Conservation (phyloP, 2,113 vertebrate genomes). For the Atrichornis clamosus region DNA sequence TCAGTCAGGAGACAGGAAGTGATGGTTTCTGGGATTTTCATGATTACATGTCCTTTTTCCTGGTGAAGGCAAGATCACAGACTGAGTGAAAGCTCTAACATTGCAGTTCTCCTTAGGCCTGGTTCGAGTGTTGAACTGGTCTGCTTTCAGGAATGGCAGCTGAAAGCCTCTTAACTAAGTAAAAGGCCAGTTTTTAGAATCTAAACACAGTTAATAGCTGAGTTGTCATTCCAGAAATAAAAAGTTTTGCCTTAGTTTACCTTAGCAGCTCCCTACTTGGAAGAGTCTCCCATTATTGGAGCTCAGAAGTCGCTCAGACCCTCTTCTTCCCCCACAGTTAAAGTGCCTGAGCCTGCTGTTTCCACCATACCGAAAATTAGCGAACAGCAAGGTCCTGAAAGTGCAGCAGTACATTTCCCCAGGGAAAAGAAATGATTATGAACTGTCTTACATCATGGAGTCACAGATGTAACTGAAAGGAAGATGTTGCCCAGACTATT, state of each 20-base stretch:
- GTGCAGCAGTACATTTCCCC: neutral
- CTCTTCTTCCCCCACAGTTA: neutral
- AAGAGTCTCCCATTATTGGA: neutral
- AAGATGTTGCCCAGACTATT: neutral
- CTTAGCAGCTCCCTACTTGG: neutral
- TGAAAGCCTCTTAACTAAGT: neutral
- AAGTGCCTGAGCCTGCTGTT: neutral
- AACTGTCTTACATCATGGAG: neutral
- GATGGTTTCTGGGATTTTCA: neutral
- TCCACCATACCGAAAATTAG: neutral
- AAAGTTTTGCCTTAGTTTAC: neutral
- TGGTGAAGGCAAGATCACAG: neutral
- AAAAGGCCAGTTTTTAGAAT: neutral
- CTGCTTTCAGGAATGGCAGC: neutral
- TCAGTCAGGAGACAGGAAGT: neutral
- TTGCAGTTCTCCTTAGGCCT: neutral
- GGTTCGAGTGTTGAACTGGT: neutral
- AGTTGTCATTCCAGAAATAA: neutral
- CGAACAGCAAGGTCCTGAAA: neutral
- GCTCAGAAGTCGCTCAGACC: neutral
- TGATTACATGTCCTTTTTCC: neutral
- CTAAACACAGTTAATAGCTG: neutral
- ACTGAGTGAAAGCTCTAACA: neutral
- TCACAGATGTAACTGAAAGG: neutral
- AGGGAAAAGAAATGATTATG: neutral